phyloP scores from a whole-genome alignment of 2,888 invertebrate genomes.

The Parnassius mnemosyne region DNA sequence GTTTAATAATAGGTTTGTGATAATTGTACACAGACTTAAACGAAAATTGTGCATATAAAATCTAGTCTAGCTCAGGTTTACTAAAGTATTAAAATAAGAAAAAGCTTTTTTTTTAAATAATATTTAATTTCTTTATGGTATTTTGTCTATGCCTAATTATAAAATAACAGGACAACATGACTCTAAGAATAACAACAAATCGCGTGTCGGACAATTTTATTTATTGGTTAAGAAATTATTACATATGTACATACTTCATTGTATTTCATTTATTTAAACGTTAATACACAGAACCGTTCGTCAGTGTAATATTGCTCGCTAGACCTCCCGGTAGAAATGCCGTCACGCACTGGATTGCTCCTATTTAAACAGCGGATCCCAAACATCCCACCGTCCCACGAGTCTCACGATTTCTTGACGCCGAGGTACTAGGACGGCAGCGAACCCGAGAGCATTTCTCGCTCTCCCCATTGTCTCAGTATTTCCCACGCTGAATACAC shows the following conservation, averaged over 20 bases:
- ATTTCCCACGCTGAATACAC: conserved; percentile 50
- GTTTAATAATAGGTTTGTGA: conserved; percentile 35
- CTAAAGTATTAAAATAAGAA: too few relatives aligned
- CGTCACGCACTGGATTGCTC: conserved; percentile 39
- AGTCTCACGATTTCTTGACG: conserved; percentile 61
- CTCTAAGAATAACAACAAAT: background rate
- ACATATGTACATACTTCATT: background rate
- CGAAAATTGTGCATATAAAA: conserved; percentile 4
- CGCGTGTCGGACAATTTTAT: background rate
- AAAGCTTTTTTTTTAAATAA: too few relatives aligned
- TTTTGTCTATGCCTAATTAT: background rate
- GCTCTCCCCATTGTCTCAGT: conserved; percentile 61
- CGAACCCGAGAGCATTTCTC: conserved; percentile 36
- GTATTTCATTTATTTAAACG: conserved; percentile 5
- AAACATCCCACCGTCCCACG: conserved; percentile 41
- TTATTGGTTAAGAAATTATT: too few relatives aligned
- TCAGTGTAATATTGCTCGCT: conserved; percentile 11
- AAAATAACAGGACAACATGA: background rate
- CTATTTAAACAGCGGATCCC: conserved; percentile 31
- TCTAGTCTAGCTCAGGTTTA: too few relatives aligned
- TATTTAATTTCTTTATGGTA: background rate
- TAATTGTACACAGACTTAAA: conserved; percentile 19
- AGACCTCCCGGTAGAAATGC: conserved; percentile 33
- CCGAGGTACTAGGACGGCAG: conserved; percentile 38
- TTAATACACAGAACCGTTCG: background rate